Conservation (phyloP, 2,888 invertebrate genomes). For the Gastrophysa polygoni region DNA sequence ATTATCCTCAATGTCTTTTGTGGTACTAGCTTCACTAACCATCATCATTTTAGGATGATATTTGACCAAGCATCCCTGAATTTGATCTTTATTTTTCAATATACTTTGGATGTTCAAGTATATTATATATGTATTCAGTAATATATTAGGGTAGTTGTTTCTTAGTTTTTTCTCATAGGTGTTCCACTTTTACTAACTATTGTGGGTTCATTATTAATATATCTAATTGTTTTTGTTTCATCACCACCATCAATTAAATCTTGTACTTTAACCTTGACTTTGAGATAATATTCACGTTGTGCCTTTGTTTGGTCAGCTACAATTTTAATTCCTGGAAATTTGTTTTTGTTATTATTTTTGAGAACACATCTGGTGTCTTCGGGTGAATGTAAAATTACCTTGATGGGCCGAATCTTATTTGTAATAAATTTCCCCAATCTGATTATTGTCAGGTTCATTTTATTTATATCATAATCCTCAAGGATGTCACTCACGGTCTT, state of each 20-base stretch:
- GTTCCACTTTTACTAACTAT: background rate
- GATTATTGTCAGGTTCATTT: background rate
- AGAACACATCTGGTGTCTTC: background rate
- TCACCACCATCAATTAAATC: background rate
- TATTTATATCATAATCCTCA: background rate
- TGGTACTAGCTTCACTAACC: background rate
- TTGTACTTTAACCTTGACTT: background rate
- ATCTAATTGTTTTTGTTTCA: no score
- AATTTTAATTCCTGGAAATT: background rate
- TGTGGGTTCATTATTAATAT: background rate
- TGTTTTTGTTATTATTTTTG: background rate
- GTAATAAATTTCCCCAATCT: background rate
- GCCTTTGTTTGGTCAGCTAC: background rate
- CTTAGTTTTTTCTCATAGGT: constrained; percentile 5
- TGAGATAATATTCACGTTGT: constrained; percentile 2
- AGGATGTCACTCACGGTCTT: background rate
- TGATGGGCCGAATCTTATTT: background rate
- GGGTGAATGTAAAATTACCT: background rate
- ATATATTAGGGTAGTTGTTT: background rate
- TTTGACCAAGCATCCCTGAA: background rate
- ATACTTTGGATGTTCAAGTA: background rate
- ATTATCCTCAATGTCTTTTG: background rate
- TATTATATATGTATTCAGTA: background rate
- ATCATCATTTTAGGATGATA: constrained; percentile 1
- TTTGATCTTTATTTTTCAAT: constrained; percentile 1